Base-by-base conservation (phyloP, 92 coral and sea anemone genomes). In the Hydrozoanthus gracilis region DNA sequence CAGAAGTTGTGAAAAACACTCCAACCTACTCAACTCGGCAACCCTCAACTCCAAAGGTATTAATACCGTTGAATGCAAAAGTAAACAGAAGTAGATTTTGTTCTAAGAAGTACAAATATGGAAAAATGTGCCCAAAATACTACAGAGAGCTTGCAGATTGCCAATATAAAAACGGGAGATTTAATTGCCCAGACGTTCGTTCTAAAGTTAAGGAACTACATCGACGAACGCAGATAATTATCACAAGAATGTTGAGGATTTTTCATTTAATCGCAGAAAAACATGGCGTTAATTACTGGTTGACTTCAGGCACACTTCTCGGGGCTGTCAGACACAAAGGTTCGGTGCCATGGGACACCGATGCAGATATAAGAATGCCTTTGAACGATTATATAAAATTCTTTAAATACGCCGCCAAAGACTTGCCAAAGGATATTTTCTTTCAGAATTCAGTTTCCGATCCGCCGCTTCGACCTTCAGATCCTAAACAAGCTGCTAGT, bases 241-340 rank as follows among this genome's bases (percentile, higher is more conserved):
- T 92, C 7, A 92, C 95, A 7, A 39, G 92, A 56, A 87, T 92
- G 89, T 73, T 94, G 8, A 70, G 89, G 14, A 51, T 90, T 47
- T 92, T 94, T 71, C 91, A 92, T 39, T 79, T 90, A 0, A 20
- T 94, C 79, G 86, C 93, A 7, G 88, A 84, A 74, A 92, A 94
- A 80, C 91, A 94, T 55, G 71, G 86, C 15, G 46, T 94, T 7
- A 68, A 47, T 3, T 92, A 92, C 67, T 94, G 98, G 98, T 39
- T 94, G 0, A 76, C 89, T 2, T 86, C 83, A 0, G 98, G 91
- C 10, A 94, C 98, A 16, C 86, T 94, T 4, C 89, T 94, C 0
- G 98, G 95, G 3, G 95, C 98, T 17, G 92, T 92, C 5, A 88
- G 95, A 75, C 98, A 94, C 62, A 87, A 79, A 6, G 98, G 93